phyloP scores from a whole-genome alignment of 2,797 vertebrate genomes.

The Podargus strigoides region DNA sequence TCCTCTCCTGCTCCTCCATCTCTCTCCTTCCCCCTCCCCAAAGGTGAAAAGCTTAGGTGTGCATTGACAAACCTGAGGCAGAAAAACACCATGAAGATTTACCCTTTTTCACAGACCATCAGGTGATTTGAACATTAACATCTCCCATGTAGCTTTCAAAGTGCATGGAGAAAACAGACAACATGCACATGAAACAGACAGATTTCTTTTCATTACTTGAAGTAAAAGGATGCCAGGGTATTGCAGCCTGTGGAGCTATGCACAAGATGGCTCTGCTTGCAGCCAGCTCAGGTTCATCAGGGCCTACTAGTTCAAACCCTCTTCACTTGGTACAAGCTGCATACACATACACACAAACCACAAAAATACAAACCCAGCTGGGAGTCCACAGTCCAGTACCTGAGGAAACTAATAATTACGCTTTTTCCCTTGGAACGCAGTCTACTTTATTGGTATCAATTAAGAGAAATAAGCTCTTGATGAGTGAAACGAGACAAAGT shows the following conservation, averaged over 20 bases:
- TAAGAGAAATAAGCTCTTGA: neutral
- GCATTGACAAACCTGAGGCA: neutral
- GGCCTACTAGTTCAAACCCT: neutral
- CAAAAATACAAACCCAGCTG: neutral
- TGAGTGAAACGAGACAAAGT: neutral
- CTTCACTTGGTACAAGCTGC: neutral
- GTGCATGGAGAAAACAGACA: neutral
- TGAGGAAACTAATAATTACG: neutral
- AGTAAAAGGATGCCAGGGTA: neutral
- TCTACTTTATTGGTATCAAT: neutral
- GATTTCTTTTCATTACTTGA: neutral
- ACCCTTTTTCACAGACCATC: neutral
- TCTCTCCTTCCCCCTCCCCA: neutral
- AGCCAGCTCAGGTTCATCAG: neutral
- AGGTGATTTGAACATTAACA: neutral
- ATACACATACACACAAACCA: neutral
- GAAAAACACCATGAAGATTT: neutral
- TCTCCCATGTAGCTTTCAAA: neutral
- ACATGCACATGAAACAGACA: rapidly evolving
- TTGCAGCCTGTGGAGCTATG: neutral
- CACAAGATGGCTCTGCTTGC: neutral
- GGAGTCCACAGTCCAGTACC: neutral
- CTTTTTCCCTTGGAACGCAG: neutral
- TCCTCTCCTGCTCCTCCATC: neutral
- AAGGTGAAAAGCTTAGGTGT: neutral